These are phyloP conservation scores for Lipophrys pholis DNA, from an alignment of 2,113 vertebrate genomes.

Conservation along the genomic window DNA sequence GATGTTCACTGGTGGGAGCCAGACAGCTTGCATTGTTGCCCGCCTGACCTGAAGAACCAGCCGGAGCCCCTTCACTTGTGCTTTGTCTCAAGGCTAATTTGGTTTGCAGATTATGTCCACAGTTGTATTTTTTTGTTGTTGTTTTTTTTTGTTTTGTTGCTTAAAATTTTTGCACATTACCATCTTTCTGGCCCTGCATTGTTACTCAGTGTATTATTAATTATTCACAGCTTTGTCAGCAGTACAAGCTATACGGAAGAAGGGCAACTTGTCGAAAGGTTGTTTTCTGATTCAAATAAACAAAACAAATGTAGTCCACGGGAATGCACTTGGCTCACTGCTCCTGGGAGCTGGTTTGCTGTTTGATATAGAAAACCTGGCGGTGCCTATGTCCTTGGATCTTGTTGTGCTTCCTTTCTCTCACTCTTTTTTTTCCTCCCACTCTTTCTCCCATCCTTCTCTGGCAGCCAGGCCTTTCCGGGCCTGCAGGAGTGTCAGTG, in stretches of 20 bases:
- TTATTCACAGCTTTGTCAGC: neutral
- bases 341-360: constrained; percentile 31
- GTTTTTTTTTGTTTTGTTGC: constrained; percentile 30
- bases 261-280: constrained; percentile 24
- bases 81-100: constrained; percentile 31
- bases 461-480: constrained; percentile 51
- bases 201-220: constrained; percentile 18
- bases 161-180: constrained; percentile 18
- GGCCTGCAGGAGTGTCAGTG: constrained; percentile 45
- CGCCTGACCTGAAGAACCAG: constrained; percentile 15
- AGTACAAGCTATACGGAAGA: constrained; percentile 14
- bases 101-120: constrained; percentile 42
- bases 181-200: neutral
- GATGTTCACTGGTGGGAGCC: constrained; percentile 19
- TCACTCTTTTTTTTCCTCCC: constrained; percentile 4
- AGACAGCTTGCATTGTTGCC: constrained; percentile 8
- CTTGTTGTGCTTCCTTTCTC: constrained; percentile 35
- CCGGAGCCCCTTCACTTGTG: constrained; percentile 1
- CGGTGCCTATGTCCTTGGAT: constrained; percentile 50
- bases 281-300: constrained; percentile 22
- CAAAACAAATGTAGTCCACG: constrained; percentile 1
- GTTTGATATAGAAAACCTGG: constrained; percentile 51
- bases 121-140: neutral
- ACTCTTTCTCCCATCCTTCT: constrained; percentile 23
- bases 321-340: constrained; percentile 38